Percentiles rank a stretch among this genome's conserved stretches.
Evolutionary conservation across 2,797 vertebrate genomes (phyloP).

Genomic region (Malacoctenus gilli): DNA sequence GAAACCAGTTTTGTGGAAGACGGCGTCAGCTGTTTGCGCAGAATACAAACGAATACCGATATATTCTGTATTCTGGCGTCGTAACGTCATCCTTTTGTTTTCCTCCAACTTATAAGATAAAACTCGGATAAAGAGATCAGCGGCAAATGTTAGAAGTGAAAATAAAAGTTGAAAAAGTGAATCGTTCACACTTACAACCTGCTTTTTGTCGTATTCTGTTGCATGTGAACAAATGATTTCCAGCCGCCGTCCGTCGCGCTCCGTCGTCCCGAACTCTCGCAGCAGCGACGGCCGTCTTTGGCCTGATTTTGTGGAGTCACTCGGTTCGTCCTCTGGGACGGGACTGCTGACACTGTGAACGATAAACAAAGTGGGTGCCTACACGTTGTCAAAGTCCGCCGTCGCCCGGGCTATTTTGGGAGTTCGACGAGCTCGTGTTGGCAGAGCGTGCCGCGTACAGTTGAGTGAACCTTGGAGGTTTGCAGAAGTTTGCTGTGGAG

Average conservation of each 20-base stretch:
- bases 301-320: slow-evolving; percentile 43
- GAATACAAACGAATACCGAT: too few relatives aligned
- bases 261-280: neutral
- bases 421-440: slow-evolving; percentile 57
- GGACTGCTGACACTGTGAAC: slow-evolving; percentile 39
- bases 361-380: slow-evolving; percentile 50
- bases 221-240: too few relatives aligned
- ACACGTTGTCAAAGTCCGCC: slow-evolving; percentile 50
- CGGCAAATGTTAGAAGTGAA: too few relatives aligned
- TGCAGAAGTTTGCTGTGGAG: slow-evolving; percentile 29
- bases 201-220: too few relatives aligned
- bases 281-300: slow-evolving; percentile 20
- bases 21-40: too few relatives aligned
- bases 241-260: neutral
- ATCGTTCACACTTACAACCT: too few relatives aligned
- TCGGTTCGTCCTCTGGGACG: slow-evolving; percentile 31
- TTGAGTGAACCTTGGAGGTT: slow-evolving; percentile 65
- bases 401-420: slow-evolving; percentile 73
- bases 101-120: too few relatives aligned
- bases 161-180: too few relatives aligned
- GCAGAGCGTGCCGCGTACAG: slow-evolving; percentile 44
- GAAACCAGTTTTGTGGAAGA: too few relatives aligned
- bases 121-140: too few relatives aligned
- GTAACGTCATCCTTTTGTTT: too few relatives aligned
- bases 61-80: too few relatives aligned